Evolutionary conservation across 92 coral and sea anemone species (phyloP).

Genomic region (Epizoanthus rinbou): DNA sequence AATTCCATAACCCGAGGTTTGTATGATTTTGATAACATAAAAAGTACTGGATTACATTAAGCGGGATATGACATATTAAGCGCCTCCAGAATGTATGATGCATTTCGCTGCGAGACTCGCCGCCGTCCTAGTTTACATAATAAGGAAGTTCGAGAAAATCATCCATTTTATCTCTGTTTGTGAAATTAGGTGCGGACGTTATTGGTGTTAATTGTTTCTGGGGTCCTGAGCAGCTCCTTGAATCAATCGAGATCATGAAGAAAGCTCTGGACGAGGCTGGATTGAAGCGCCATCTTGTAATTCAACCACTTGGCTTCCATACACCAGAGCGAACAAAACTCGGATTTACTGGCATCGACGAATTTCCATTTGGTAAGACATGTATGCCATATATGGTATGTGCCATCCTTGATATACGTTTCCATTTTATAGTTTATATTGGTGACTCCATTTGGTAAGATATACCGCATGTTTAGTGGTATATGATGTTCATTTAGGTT

Average conservation of each 20-base stretch:
- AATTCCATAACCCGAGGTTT: no score
- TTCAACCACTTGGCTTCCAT: slow-evolving; percentile 72
- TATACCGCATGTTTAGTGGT: no score
- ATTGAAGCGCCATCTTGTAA: slow-evolving; percentile 67
- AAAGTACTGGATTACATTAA: no score
- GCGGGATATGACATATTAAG: no score
- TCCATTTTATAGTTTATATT: not conserved
- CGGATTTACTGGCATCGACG: slow-evolving; percentile 68
- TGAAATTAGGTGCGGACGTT: slow-evolving; percentile 66
- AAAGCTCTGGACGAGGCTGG: slow-evolving; percentile 74
- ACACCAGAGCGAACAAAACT: slow-evolving; percentile 64
- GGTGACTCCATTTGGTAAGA: no score
- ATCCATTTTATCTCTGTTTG: not conserved
- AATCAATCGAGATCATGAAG: slow-evolving; percentile 67
- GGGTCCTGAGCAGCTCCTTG: slow-evolving; percentile 66
- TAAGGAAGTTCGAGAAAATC: no score
- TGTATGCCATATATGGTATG: no score
- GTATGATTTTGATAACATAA: no score
- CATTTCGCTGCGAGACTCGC: no score
- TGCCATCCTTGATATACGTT: not conserved
- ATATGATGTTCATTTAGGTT: no score
- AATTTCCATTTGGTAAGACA: slow-evolving; percentile 75
- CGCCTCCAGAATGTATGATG: no score
- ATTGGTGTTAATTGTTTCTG: slow-evolving; percentile 80
- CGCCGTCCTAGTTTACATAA: no score